Evolutionary conservation across 2,113 vertebrate species (phyloP).

Genomic region (Theristicus caerulescens): DNA sequence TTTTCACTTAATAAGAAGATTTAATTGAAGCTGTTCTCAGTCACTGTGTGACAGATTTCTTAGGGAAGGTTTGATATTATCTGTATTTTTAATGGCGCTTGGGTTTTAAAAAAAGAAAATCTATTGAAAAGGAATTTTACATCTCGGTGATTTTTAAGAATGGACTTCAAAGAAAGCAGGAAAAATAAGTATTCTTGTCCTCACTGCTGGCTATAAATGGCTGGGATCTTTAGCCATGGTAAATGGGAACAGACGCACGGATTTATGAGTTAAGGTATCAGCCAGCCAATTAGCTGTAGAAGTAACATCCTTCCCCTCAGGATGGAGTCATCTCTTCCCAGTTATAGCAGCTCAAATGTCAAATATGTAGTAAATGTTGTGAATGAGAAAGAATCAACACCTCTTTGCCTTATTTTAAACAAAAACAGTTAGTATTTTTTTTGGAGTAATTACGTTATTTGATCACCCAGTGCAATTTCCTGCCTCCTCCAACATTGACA

Average conservation of each 20-base stretch:
- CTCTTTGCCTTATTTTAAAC: slow-evolving; percentile 49
- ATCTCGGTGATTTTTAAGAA: slow-evolving; percentile 39
- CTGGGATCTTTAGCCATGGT: slow-evolving; percentile 59
- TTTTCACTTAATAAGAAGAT: slow-evolving; percentile 35
- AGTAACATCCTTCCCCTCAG: slow-evolving; percentile 73
- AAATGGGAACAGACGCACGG: slow-evolving; percentile 59
- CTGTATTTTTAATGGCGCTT: not conserved
- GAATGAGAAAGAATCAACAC: slow-evolving; percentile 55
- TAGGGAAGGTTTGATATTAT: not conserved
- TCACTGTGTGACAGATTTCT: not conserved
- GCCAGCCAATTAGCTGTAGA: slow-evolving; percentile 74
- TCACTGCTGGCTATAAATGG: slow-evolving; percentile 37
- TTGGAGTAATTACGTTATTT: not conserved
- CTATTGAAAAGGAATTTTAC: not conserved
- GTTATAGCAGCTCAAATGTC: slow-evolving; percentile 75
- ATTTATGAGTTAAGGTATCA: slow-evolving; percentile 72
- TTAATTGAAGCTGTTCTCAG: slow-evolving; percentile 37
- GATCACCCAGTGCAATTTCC: not conserved
- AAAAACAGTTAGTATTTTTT: not conserved
- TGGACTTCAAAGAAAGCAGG: slow-evolving; percentile 29
- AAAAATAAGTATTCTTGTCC: slow-evolving; percentile 50
- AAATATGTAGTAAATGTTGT: slow-evolving; percentile 74
- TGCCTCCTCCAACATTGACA: not conserved
- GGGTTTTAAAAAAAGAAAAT: not conserved
- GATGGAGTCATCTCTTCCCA: slow-evolving; percentile 72